phyloP scores from a whole-genome alignment of 2,113 vertebrate species.

The Gavia stellata region DNA sequence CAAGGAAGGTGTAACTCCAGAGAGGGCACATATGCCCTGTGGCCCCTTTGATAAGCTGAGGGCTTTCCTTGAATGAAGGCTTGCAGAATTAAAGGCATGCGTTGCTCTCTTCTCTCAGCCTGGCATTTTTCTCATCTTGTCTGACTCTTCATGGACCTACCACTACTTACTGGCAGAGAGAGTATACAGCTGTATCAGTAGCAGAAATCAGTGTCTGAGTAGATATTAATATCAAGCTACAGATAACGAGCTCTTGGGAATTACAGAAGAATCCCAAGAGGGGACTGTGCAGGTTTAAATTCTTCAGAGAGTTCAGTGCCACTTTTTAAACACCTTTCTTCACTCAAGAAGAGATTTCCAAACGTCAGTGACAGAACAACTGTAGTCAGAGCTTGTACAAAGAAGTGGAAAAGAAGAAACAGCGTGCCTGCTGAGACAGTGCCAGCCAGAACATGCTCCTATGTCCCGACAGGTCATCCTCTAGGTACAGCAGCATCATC shows the following conservation, averaged over 20 bases:
- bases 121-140: not conserved
- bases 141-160: not conserved
- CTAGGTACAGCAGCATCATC: not conserved
- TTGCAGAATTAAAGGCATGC: not conserved
- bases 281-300: not conserved
- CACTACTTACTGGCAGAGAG: not conserved
- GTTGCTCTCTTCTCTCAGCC: not conserved
- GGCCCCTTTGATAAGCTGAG: not conserved
- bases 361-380: not conserved
- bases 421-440: not conserved
- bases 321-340: not conserved
- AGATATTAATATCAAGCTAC: not conserved
- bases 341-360: not conserved
- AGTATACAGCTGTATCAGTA: fast-evolving
- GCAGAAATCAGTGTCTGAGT: not conserved
- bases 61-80: not conserved
- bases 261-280: not conserved
- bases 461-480: not conserved
- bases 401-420: not conserved
- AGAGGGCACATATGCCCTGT: not conserved
- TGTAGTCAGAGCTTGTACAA: not conserved
- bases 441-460: not conserved
- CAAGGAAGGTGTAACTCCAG: not conserved
- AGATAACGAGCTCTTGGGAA: not conserved
- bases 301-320: not conserved